Conservation (phyloP, 2,888 invertebrate genomes). For the Dynastes maya region DNA sequence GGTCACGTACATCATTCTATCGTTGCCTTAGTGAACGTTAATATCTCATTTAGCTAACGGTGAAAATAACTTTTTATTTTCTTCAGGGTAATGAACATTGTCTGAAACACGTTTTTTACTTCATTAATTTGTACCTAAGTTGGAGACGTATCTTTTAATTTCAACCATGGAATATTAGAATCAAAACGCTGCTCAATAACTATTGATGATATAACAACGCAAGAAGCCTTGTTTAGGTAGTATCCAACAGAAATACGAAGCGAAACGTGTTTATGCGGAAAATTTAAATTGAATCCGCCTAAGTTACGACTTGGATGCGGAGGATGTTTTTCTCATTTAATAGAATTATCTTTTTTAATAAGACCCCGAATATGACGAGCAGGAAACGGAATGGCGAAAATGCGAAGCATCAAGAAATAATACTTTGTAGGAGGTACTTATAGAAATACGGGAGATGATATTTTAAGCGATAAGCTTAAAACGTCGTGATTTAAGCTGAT, state of each 20-base stretch:
- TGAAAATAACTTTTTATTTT: too few relatives aligned
- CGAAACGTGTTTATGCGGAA: conserved; percentile 25
- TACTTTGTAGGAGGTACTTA: neutral
- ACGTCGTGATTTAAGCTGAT: conserved; percentile 5
- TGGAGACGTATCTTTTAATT: conserved; percentile 1
- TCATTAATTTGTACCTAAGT: conserved; percentile 18
- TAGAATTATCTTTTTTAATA: conserved; percentile 25
- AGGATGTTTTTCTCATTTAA: conserved; percentile 3
- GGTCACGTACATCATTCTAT: too few relatives aligned
- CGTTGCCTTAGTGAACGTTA: too few relatives aligned
- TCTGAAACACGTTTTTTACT: neutral
- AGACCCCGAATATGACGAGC: conserved; percentile 11
- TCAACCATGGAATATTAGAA: neutral
- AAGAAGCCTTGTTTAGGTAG: neutral
- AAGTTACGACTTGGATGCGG: conserved; percentile 26
- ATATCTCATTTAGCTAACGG: too few relatives aligned
- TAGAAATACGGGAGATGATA: conserved; percentile 2
- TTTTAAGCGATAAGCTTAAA: neutral
- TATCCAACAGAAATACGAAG: conserved; percentile 1
- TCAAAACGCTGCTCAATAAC: neutral
- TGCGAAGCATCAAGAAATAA: neutral
- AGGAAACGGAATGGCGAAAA: neutral
- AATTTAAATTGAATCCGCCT: conserved; percentile 29
- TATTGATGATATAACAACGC: neutral
- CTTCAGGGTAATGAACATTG: neutral